Evolutionary conservation across 2,888 invertebrate species (phyloP).

Genomic region (Lepetodrilus schrolli): DNA sequence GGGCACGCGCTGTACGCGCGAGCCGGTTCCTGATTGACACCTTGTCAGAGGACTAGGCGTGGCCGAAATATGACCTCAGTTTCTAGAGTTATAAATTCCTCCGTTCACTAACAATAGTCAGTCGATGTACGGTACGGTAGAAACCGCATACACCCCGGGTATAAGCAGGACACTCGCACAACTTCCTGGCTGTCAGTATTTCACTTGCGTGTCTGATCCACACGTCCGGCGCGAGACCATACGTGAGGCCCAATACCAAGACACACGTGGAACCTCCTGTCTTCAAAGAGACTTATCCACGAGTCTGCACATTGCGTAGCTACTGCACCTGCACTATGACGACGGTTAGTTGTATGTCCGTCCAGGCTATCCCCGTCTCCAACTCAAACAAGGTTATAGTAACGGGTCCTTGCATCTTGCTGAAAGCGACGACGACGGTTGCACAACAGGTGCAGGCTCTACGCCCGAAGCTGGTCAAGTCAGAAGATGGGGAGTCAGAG

Average conservation of each 20-base stretch:
- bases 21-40: conserved; percentile 34
- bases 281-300: too few relatives aligned
- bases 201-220: neutral
- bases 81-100: neutral
- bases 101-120: neutral
- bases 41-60: conserved; percentile 28
- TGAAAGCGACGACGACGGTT: conserved; percentile 32
- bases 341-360: conserved; percentile 22
- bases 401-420: conserved; percentile 36
- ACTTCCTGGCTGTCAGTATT: neutral
- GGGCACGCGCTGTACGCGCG: conserved; percentile 40
- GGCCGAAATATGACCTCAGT: conserved; percentile 18
- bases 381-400: conserved; percentile 25
- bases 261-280: too few relatives aligned
- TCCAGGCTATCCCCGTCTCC: conserved; percentile 32
- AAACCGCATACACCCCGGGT: too few relatives aligned
- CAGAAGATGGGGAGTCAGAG: conserved; percentile 42
- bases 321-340: neutral
- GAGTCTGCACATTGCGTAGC: neutral
- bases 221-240: conserved; percentile 10
- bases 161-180: too few relatives aligned
- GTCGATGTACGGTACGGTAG: too few relatives aligned
- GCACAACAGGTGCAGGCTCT: conserved; percentile 36
- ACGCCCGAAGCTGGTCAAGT: conserved; percentile 28
- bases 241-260: neutral